phyloP scores from a whole-genome alignment of 2,797 vertebrate species.

The Novumbra hubbsi region DNA sequence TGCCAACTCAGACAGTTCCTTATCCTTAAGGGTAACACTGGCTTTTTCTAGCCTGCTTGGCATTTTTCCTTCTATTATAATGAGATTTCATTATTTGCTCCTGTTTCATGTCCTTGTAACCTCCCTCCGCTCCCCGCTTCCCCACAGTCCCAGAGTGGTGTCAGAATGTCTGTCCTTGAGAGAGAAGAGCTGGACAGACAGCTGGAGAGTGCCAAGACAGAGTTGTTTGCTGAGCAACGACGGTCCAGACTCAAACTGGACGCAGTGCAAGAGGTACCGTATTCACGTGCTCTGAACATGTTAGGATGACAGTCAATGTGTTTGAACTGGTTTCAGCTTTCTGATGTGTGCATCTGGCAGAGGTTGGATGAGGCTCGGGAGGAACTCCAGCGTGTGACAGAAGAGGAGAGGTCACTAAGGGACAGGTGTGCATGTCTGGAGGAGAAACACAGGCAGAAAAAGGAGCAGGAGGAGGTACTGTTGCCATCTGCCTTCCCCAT shows the following conservation, averaged over 20 bases:
- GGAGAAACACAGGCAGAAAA: slow-evolving; percentile 53
- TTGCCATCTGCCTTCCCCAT: background rate
- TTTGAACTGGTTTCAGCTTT: slow-evolving; percentile 11
- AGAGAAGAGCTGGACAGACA: slow-evolving; percentile 69
- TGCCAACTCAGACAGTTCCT: slow-evolving; percentile 23
- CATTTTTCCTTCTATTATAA: background rate
- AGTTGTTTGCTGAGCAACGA: slow-evolving; percentile 69
- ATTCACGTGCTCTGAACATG: background rate
- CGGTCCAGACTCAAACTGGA: slow-evolving; percentile 62
- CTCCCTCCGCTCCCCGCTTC: background rate
- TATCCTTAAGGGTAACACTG: slow-evolving; percentile 37
- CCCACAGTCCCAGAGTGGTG: slow-evolving; percentile 15
- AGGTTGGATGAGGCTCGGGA: slow-evolving; percentile 69
- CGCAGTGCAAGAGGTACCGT: slow-evolving; percentile 65
- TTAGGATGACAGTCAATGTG: background rate
- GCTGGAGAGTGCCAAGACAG: slow-evolving; percentile 65
- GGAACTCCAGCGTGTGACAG: slow-evolving; percentile 64
- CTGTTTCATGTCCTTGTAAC: background rate
- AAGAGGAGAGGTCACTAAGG: slow-evolving; percentile 56
- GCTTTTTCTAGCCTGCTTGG: background rate
- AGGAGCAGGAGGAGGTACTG: slow-evolving; percentile 43
- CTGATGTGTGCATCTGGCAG: slow-evolving; percentile 47
- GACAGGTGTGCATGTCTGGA: slow-evolving; percentile 62
- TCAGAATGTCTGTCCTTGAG: slow-evolving; percentile 62
- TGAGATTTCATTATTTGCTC: background rate